A percentile compares a stretch with the other conserved stretches of the same genome.
Evolutionary conservation across 1,140 invertebrate species (phyloP).

Genomic region (Bombus cullumanus): DNA sequence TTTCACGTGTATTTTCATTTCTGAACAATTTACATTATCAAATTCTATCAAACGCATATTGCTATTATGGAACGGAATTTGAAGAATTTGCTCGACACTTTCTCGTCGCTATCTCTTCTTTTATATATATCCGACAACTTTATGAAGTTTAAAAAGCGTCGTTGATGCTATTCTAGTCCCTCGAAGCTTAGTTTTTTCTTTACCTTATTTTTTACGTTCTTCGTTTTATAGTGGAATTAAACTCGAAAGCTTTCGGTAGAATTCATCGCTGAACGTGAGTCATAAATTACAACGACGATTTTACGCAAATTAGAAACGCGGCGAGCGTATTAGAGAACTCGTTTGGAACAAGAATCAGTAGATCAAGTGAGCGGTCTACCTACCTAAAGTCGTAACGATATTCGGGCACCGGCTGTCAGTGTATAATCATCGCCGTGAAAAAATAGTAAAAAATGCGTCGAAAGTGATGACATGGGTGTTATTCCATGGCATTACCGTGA

Average conservation of each 20-base stretch:
- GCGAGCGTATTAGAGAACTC: not conserved
- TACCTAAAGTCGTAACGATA: not conserved
- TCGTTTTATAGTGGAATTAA: not conserved
- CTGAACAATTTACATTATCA: too few species aligned
- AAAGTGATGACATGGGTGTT: conserved; percentile 35
- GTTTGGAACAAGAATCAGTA: not conserved
- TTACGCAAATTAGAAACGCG: conserved; percentile 9
- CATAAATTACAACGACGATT: not conserved
- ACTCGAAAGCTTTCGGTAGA: not conserved
- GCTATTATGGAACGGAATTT: too few species aligned
- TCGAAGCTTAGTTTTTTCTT: not conserved
- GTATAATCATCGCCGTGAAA: conserved; percentile 8
- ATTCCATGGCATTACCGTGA: not conserved
- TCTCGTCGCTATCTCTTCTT: not conserved
- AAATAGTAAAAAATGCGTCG: conserved; percentile 17
- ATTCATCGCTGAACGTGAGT: not conserved
- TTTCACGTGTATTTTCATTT: too few species aligned
- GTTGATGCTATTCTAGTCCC: not conserved
- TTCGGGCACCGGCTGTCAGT: not conserved
- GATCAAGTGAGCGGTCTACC: not conserved
- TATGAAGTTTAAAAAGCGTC: too few species aligned
- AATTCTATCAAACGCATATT: too few species aligned
- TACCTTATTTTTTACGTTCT: too few species aligned
- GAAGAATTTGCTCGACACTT: too few species aligned
- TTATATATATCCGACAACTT: not conserved